Evolutionary conservation across 2,113 vertebrate species (phyloP), one percentile per base, ranked within the genome.

Genomic region (Leptocoma aspasia): DNA sequence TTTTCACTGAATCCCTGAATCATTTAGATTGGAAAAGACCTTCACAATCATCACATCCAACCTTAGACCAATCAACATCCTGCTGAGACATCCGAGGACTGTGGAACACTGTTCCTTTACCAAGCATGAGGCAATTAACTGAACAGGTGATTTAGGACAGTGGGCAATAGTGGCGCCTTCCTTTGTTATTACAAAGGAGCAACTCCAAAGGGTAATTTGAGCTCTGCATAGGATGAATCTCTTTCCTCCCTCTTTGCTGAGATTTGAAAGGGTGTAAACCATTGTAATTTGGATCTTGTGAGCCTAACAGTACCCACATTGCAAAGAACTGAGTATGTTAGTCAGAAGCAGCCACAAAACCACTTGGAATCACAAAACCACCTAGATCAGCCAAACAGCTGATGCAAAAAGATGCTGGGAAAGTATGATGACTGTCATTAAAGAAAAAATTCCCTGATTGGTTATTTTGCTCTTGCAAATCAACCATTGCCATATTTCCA

Each of bases 391-490:
- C n/a, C 59, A 71, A 88, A 75, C 72, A 90, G 28, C 60, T 71
- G 80, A 60, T 72, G 47, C 30, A 92, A 52, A 54, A 93, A 83
- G 56, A 81, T 60, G 10, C 35, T 80, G 53, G 27, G 30, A 70
- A 90, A 95, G 33, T 53, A 45, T 0, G 1, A 82, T 50, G 50
- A 60, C 14, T 49, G 9, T 33, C 47, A 71, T 75, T 66, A 90
- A 83, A 90, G 54, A 70, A 93, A 75, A 86, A 70, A 37, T 7
- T 94, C 39, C 39, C 73, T 83, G 64, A 86, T n/a, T 88, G 39
- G 42, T 19, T 71, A 21, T 53, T 39, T 53, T 89, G 69, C 15
- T 86, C 20, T 92, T 45, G 8, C 42, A 86, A 66, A 83, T 75
- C 39, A 84, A 26, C 44, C 27, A 26, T 78, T 86, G 19, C 22